Conservation (phyloP, 2,113 vertebrate species). For the Heterochromis multidens region DNA sequence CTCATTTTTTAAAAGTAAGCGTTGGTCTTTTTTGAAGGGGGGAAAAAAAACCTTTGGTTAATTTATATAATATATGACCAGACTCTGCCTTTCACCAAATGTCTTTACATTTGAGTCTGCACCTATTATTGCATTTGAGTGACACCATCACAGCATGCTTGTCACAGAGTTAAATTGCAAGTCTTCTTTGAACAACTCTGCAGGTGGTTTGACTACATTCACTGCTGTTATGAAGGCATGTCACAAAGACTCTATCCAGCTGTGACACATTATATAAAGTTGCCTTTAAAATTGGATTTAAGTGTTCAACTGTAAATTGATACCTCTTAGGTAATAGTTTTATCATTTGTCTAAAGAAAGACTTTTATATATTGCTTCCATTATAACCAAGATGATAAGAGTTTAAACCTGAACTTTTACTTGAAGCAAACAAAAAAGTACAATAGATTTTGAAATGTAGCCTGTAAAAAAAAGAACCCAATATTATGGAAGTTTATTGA, state of each 20-base stretch:
- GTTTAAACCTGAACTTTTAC: neutral
- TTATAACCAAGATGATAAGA: neutral
- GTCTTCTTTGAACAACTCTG: neutral
- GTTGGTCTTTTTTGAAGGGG: neutral
- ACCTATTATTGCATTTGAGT: neutral
- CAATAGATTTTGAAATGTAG: neutral
- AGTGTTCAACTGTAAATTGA: neutral
- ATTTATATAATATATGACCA: neutral
- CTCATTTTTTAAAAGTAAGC: neutral
- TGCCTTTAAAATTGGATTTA: neutral
- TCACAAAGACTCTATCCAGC: neutral
- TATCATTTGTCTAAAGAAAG: neutral
- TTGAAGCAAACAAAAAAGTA: neutral
- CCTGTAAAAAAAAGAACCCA: neutral
- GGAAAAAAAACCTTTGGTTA: neutral
- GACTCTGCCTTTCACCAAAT: neutral
- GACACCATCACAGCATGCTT: neutral
- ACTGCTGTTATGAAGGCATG: neutral
- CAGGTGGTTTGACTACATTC: neutral
- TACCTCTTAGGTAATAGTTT: neutral
- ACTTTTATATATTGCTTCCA: neutral
- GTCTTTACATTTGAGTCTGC: neutral
- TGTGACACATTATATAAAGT: neutral
- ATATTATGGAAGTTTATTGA: neutral
- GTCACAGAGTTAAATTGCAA: neutral